Evolutionary conservation across 2,113 vertebrate species (phyloP), one percentile per base, ranked within the genome.

Genomic region (Sebastes fasciatus): DNA sequence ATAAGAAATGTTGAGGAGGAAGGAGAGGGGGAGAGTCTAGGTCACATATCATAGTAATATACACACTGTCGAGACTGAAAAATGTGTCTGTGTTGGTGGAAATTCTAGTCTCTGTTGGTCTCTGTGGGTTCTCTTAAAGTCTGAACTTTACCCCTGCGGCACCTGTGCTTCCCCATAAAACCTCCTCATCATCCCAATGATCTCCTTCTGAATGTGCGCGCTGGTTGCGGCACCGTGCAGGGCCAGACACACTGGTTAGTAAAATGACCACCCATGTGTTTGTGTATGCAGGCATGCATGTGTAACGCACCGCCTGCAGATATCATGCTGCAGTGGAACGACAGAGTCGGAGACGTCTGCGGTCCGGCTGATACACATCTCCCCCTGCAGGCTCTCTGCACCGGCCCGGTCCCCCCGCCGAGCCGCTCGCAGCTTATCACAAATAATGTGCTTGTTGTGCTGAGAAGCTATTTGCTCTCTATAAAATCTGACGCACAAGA

Each of bases 291-390:
- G 58, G 5, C 48, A 55, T 57, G 54, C 8, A 48, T 13, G 17
- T 6, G 16, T 34, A 34, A 65, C n/a, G 10, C 23, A 26, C 26
- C 23, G 76, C 66, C 68, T 69, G 60, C 54, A 74, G 71, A 69
- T 74, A 70, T 16, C 13, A 12, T 10, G 46, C 65, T 40, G 49
- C 7, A 52, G 65, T 75, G 61, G 26, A 74, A 72, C 26, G 43
- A 23, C 43, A 21, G 48, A 74, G 61, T 71, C 42, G 45, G 34
- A 69, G 45, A 77, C n/a, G 42, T 34, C 40, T 54, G 8, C n/a
- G 1, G 9, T 54, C 67, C 23, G 0, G 49, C 64, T 51, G 71
- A 71, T 80, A 64, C 51, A 46, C 11, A 62, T 69, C 57, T 61
- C 34, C 23, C 67, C 42, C 42, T 34, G 62, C 49, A 61, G 67